Evolutionary conservation across 2,113 vertebrate genomes (phyloP).

Genomic region (Glaucidium brasilianum): DNA sequence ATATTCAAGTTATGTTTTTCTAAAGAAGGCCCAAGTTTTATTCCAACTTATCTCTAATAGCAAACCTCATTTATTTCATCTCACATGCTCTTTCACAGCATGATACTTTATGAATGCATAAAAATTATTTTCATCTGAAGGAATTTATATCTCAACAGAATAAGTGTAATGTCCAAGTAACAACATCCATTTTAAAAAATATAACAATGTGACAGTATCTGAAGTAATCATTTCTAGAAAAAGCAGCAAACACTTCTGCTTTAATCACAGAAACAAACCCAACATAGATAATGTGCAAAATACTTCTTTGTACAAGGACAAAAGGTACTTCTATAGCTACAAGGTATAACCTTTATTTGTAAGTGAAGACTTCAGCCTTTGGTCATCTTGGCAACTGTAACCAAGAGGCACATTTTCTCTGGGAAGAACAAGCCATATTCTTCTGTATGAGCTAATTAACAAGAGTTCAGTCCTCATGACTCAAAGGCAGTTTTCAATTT

Average conservation of each 20-base stretch:
- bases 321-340: not conserved
- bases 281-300: not conserved
- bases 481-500: not conserved
- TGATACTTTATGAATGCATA: not conserved
- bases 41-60: not conserved
- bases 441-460: not conserved
- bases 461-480: not conserved
- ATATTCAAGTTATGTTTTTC: not conserved
- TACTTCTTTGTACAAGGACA: not conserved
- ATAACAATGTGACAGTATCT: not conserved
- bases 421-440: not conserved
- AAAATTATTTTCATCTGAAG: not conserved
- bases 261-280: not conserved
- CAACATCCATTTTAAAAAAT: not conserved
- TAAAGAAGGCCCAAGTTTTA: not conserved
- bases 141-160: not conserved
- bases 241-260: not conserved
- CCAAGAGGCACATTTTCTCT: not conserved
- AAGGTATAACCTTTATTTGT: not conserved
- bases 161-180: not conserved
- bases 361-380: not conserved
- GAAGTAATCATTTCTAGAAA: not conserved
- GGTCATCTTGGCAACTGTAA: not conserved
- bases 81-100: not conserved
- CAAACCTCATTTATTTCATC: not conserved